These are phyloP conservation scores for Bedellia somnulentella DNA, from an alignment of 2,888 invertebrate genomes.

Conservation along the genomic window DNA sequence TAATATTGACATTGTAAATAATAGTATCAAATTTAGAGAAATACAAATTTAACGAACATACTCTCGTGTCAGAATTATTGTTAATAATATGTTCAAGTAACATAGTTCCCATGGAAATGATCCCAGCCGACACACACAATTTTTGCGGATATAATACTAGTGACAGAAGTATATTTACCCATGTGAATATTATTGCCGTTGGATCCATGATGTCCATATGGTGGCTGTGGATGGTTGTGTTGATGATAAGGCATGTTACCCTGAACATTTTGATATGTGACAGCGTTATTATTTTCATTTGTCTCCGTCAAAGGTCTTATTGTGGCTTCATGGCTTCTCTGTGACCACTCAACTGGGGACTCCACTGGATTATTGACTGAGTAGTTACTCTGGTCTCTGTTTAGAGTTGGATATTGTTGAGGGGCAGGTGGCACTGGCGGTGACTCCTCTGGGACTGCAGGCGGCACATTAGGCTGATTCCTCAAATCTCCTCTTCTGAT, in stretches of 20 bases:
- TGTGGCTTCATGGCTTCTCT: slow-evolving; percentile 35
- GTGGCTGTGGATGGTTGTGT: slow-evolving; percentile 34
- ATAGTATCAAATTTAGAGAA: too few species aligned
- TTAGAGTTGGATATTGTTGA: slow-evolving; percentile 42
- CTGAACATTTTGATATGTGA: slow-evolving; percentile 16
- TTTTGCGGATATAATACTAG: too few species aligned
- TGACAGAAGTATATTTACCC: slow-evolving; percentile 29
- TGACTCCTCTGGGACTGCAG: slow-evolving; percentile 83
- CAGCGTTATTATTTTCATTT: slow-evolving; percentile 48
- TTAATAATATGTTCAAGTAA: too few species aligned
- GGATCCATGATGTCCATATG: slow-evolving; percentile 27
- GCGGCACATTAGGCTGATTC: slow-evolving; percentile 80
- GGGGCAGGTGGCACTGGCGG: slow-evolving; percentile 61
- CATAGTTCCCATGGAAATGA: too few species aligned
- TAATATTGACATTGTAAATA: too few species aligned
- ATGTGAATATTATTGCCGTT: slow-evolving; percentile 49
- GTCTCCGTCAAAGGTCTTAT: slow-evolving; percentile 33
- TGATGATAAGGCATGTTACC: slow-evolving; percentile 48
- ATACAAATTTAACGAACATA: too few species aligned
- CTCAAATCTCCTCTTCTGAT: slow-evolving; percentile 75
- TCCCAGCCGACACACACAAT: too few species aligned
- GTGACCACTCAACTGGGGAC: slow-evolving; percentile 53
- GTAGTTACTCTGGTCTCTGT: slow-evolving; percentile 46
- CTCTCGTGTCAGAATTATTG: too few species aligned
- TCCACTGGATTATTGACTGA: slow-evolving; percentile 34